Evolutionary conservation across 35 echinoderm and acorn worm species (phyloP).

Genomic region (Acanthaster planci): DNA sequence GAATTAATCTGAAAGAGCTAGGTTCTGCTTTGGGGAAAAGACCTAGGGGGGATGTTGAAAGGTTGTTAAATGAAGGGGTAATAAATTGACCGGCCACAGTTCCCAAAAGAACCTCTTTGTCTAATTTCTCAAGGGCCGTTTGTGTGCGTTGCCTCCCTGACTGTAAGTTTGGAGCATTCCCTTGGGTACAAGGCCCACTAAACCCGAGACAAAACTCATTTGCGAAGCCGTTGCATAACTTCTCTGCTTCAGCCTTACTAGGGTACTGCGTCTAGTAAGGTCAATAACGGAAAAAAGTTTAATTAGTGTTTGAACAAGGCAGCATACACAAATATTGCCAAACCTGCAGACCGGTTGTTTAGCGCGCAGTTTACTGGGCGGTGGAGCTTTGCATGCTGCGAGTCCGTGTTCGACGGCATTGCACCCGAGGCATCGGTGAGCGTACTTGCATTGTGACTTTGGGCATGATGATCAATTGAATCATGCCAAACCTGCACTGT

Average conservation of each 20-base stretch:
- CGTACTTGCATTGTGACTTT: neutral
- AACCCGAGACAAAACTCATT: conserved; percentile 1
- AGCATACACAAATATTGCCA: no score
- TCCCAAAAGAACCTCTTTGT: conserved; percentile 4
- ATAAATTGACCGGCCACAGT: conserved; percentile 28
- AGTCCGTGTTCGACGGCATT: neutral
- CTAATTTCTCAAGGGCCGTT: neutral
- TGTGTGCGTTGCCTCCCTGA: no score
- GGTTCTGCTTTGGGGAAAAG: conserved; percentile 21
- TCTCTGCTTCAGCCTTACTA: neutral
- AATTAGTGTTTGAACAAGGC: neutral
- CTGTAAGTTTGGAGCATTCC: no score
- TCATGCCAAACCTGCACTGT: neutral
- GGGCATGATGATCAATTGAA: no score
- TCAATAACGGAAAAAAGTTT: neutral
- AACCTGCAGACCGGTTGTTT: no score
- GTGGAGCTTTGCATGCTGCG: neutral
- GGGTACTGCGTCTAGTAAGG: neutral
- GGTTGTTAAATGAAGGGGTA: neutral
- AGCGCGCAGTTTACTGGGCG: neutral
- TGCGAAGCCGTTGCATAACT: neutral
- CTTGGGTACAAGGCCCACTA: neutral
- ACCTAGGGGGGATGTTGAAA: conserved; percentile 33
- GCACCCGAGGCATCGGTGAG: neutral
- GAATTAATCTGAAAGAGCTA: conserved; percentile 32